Percentiles rank a stretch among this genome's conserved stretches.
These are phyloP conservation scores for Hafferia zeledoni DNA, from an alignment of 2,797 vertebrate genomes.

Conservation along the genomic window DNA sequence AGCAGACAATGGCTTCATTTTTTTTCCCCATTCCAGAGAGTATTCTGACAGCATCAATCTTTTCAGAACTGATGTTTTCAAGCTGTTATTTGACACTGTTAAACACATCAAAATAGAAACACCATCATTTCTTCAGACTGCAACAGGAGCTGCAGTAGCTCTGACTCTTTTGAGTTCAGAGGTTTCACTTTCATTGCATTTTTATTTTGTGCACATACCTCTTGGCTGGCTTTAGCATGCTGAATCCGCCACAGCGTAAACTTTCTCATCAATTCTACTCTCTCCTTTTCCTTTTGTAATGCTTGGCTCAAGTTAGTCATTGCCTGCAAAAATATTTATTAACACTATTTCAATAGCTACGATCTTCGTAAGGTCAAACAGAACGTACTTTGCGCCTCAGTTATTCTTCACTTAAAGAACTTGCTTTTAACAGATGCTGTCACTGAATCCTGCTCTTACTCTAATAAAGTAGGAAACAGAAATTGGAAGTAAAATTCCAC, in stretches of 20 bases:
- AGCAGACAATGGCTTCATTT: background rate
- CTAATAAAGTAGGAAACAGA: background rate
- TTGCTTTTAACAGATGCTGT: background rate
- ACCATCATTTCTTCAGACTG: background rate
- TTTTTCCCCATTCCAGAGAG: background rate
- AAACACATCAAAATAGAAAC: background rate
- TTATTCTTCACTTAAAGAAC: background rate
- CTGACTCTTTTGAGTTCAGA: background rate
- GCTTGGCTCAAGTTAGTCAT: constrained; percentile 87
- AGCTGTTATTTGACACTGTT: background rate
- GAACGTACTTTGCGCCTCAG: background rate
- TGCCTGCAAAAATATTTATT: constrained; percentile 78
- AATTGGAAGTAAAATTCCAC: background rate
- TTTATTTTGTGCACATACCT: constrained; percentile 76
- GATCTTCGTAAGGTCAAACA: background rate
- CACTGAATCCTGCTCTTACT: background rate
- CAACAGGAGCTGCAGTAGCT: background rate
- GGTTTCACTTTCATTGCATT: background rate
- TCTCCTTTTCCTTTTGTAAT: constrained; percentile 89
- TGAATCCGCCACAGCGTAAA: constrained; percentile 90
- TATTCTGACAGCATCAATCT: background rate
- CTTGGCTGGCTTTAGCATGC: constrained; percentile 80
- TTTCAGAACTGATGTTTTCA: background rate
- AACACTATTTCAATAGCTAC: background rate
- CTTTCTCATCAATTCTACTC: constrained; percentile 85